phyloP scores from a whole-genome alignment of 2,113 vertebrate species.

The Gorsachius goisagi region DNA sequence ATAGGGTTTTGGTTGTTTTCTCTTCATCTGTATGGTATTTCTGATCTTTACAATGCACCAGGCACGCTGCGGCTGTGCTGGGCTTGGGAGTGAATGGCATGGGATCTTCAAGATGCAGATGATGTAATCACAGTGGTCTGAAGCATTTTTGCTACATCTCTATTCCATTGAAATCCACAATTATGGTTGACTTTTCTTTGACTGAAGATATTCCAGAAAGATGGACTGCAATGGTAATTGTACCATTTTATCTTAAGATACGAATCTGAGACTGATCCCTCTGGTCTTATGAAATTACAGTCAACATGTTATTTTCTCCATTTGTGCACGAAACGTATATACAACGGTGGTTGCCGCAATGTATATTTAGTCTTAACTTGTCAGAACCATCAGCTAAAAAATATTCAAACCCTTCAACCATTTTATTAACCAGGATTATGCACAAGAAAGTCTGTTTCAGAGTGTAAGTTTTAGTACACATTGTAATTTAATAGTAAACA shows the following conservation, averaged over 20 bases:
- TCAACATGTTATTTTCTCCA: slow-evolving; percentile 69
- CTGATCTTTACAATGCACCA: not conserved
- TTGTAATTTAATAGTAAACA: slow-evolving; percentile 20
- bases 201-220: slow-evolving; percentile 77
- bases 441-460: not conserved
- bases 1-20: slow-evolving; percentile 29
- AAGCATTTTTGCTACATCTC: slow-evolving; percentile 64
- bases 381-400: slow-evolving; percentile 25
- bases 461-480: not conserved
- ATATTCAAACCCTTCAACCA: not conserved
- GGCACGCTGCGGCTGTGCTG: not conserved
- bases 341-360: slow-evolving; percentile 21
- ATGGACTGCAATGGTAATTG: slow-evolving; percentile 65
- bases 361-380: slow-evolving; percentile 51
- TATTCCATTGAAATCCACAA: slow-evolving; percentile 68
- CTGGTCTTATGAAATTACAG: slow-evolving; percentile 70
- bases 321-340: slow-evolving; percentile 59
- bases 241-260: slow-evolving; percentile 69
- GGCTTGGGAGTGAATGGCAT: not conserved
- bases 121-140: slow-evolving; percentile 70
- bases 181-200: slow-evolving; percentile 69
- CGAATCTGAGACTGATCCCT: slow-evolving; percentile 59
- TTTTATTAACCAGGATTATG: slow-evolving; percentile 40
- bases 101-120: slow-evolving; percentile 31
- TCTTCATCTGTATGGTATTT: not conserved